These are phyloP conservation scores for Botrylloides violaceus DNA, from an alignment of 23 tunicate genomes.

Conservation along the genomic window DNA sequence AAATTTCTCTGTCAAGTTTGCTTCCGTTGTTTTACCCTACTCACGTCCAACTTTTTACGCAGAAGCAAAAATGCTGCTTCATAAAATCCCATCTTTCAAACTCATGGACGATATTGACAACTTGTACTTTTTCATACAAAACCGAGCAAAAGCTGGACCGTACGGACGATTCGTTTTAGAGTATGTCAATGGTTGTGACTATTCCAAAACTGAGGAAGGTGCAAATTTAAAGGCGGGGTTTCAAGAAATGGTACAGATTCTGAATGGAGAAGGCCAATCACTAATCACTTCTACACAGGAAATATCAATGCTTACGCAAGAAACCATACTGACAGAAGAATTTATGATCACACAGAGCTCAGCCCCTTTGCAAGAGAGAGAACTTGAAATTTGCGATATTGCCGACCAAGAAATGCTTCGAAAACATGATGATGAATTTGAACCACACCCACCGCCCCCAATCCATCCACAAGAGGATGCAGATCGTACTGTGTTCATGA, in stretches of 20 bases:
- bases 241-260: background rate
- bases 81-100: background rate
- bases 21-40: conserved; percentile 15
- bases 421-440: background rate
- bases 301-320: background rate
- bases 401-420: background rate
- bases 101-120: conserved; percentile 24
- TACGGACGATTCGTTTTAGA: conserved; percentile 3
- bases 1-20: background rate
- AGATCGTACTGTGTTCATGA: conserved; percentile 7
- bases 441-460: conserved; percentile 27
- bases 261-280: background rate
- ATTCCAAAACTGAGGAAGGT: conserved; percentile 15
- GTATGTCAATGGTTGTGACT: background rate
- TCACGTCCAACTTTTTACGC: background rate
- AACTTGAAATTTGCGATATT: background rate
- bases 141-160: conserved; percentile 2
- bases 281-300: background rate
- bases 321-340: background rate
- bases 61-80: conserved; percentile 6
- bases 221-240: background rate
- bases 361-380: background rate
- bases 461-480: conserved; percentile 18
- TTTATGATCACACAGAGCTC: too few relatives aligned
- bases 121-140: conserved; percentile 21